Evolutionary conservation across 2,113 vertebrate species (phyloP), one percentile per base, ranked within the genome.

Genomic region (Calidris pygmaea): DNA sequence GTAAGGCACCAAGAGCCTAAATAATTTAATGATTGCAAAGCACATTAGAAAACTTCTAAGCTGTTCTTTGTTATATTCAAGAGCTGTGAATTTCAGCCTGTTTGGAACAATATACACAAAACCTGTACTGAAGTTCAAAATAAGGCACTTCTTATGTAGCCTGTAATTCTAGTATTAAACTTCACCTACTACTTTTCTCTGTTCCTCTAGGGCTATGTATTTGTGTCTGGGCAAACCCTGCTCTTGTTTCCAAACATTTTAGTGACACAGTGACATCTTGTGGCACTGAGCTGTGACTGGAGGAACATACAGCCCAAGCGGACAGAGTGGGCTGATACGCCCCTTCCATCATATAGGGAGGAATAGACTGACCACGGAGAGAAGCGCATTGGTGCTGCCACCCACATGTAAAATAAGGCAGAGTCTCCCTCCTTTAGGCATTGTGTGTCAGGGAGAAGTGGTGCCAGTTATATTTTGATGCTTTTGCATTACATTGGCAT

Each of bases 251-350:
- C 43, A 53, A 26, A 18, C 32, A 73, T 87, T 76, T 60, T 85
- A 68, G 84, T 45, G 93, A 50, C 78, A 96, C 91, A 97, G 95
- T 97, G 96, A 97, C 96, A 97, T 82, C 95, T 96, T 87, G 96
- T 97, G 96, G 96, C 84, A 45, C 32, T 27, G 63, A 45, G 53
- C 70, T 75, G 84, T 72, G 87, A 3, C 73, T 67, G 91, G 67
- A 58, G 88, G 45, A 80, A 22, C 24, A 11, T 8, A 3, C 0
- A 74, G 62, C 58, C 43, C 1, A 2, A 37, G 55, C 45, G 62
- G 30, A 3, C 5, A 37, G 39, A 1, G 14, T 26, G 17, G 79
- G 55, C 53, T 58, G 34, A 14, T 32, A 14, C 0, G 3, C 45
- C 29, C 39, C 24, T 32, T 67, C 55, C 16, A 1, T 26, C 80